phyloP scores from a whole-genome alignment of 2,113 vertebrate genomes.

The Pteronura brasiliensis region DNA sequence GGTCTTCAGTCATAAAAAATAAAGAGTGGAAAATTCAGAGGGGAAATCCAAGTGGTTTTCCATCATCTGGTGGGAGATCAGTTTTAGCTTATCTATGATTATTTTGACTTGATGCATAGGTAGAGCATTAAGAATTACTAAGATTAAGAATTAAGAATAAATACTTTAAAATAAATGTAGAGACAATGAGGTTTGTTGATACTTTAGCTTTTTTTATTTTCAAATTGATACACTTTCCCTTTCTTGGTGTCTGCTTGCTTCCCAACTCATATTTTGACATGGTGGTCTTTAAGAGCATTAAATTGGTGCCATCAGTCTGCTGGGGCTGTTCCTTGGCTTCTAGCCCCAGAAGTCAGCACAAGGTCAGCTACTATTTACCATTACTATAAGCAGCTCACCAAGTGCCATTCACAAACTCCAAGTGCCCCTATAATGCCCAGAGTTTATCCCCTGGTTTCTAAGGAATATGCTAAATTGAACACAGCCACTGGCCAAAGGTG shows the following conservation, averaged over 20 bases:
- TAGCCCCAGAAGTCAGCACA: background rate
- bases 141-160: no score
- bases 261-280: background rate
- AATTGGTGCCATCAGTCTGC: background rate
- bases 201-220: background rate
- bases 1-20: background rate
- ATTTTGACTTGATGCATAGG: background rate
- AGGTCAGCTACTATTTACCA: background rate
- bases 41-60: background rate
- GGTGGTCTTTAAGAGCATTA: background rate
- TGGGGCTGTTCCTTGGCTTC: no score
- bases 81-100: background rate
- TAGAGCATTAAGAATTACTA: background rate
- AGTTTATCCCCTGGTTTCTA: background rate
- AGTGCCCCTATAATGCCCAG: background rate
- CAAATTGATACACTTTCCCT: background rate
- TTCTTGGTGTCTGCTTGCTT: background rate
- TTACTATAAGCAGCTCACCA: background rate
- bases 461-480: background rate
- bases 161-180: background rate
- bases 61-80: background rate
- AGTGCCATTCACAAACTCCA: background rate
- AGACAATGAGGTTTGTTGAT: background rate
- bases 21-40: background rate
- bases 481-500: background rate